phyloP scores from a whole-genome alignment of 2,113 vertebrate species.

The Phoxinus phoxinus region DNA sequence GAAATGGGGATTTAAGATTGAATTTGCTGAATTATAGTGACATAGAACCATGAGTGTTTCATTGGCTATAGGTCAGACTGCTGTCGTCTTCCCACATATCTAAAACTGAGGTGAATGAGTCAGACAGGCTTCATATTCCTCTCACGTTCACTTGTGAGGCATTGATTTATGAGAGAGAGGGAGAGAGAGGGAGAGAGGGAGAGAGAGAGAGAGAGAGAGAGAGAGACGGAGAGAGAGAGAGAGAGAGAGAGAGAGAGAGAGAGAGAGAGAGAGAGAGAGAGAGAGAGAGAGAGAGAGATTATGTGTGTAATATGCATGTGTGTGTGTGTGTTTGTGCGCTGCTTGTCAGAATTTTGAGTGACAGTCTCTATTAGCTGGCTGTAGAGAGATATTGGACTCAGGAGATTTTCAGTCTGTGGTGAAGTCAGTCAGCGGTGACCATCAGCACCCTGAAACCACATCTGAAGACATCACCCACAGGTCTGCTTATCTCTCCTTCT shows the following conservation, averaged over 20 bases:
- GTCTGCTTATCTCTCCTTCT: constrained; percentile 7
- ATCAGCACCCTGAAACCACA: constrained; percentile 10
- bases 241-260: background rate
- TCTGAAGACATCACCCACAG: constrained; percentile 23
- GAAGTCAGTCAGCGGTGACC: constrained; percentile 33
- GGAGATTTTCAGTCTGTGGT: constrained; percentile 34
- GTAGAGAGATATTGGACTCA: constrained; percentile 17
- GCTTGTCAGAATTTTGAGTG: constrained; percentile 26
- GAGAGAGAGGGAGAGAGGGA: background rate
- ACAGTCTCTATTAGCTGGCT: constrained; percentile 39
- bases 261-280: background rate
- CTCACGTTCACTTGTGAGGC: constrained; percentile 5
- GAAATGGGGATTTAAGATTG: background rate
- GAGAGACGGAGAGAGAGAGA: background rate
- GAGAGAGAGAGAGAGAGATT: too few relatives aligned
- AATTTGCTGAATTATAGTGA: constrained; percentile 16
- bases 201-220: background rate
- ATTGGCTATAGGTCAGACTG: background rate
- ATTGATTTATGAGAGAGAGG: constrained; percentile 40
- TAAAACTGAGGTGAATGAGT: constrained; percentile 34
- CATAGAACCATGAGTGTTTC: background rate
- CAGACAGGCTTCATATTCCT: constrained; percentile 32
- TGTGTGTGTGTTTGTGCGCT: constrained; percentile 18
- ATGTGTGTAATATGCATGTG: background rate
- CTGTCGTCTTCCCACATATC: constrained; percentile 11